phyloP scores from a whole-genome alignment of 1,140 invertebrate species.

The Ladona fulva region DNA sequence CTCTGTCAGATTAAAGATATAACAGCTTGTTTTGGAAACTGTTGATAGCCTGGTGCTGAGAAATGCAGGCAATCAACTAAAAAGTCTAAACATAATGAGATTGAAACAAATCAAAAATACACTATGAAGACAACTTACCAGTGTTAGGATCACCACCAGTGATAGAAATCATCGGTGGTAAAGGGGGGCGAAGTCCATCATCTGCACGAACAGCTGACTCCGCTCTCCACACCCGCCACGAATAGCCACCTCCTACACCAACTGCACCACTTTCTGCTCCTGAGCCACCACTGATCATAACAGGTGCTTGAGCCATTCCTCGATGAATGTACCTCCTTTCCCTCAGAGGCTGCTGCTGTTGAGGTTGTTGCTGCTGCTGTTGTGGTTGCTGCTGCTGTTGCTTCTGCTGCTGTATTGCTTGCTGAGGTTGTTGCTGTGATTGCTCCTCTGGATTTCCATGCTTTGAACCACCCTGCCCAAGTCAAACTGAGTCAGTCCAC shows the following conservation, averaged over 20 bases:
- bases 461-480: conserved; percentile 28
- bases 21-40: too few relatives aligned
- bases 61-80: too few relatives aligned
- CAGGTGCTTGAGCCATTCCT: conserved; percentile 1
- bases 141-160: too few relatives aligned
- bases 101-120: too few relatives aligned
- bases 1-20: too few relatives aligned
- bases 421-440: conserved; percentile 22
- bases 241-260: background rate
- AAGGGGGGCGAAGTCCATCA: too few relatives aligned
- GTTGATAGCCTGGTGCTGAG: too few relatives aligned
- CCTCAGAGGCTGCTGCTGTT: background rate
- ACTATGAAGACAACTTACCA: too few relatives aligned
- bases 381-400: background rate
- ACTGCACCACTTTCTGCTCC: conserved; percentile 14
- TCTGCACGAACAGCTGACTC: background rate
- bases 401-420: background rate
- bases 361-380: background rate
- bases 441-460: conserved; percentile 27
- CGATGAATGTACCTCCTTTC: conserved; percentile 11
- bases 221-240: background rate
- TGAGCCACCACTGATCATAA: conserved; percentile 11
- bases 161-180: too few relatives aligned
- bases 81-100: too few relatives aligned
- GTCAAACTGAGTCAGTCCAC: too few relatives aligned